Evolutionary conservation across 2,113 vertebrate species (phyloP), one percentile per base, ranked within the genome.

Genomic region (Dissostichus mawsoni): DNA sequence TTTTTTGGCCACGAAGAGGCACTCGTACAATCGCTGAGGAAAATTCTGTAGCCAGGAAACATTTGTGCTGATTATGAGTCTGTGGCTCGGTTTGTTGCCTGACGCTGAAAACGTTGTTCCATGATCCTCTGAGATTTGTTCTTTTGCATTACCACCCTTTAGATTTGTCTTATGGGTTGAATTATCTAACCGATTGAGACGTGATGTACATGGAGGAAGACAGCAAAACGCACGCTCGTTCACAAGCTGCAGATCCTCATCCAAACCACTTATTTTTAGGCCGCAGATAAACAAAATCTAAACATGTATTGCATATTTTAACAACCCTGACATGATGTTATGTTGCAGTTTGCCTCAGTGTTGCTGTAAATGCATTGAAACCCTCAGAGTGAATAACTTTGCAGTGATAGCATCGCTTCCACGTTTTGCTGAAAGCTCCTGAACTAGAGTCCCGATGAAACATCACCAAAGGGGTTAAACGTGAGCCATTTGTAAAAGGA

Each of bases 21-120:
- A 9, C 56, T 74, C 71, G 56, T 17, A 52, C 56, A 57, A 66
- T 84, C 66, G 1, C 71, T 0, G 53, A 78, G 76, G 69, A 84
- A 36, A 47, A 0, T 56, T 76, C 47, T 69, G 78, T 41, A 45
- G 79, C 81, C 90, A 85, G 84, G 83, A 88, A 88, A 87, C 67
- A 79, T 29, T 16, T 5, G 23, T 66, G 70, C 58, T 53, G 69
- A 84, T 86, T 74, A 85, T 50, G 52, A 70, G 0, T 41, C 11
- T 23, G 47, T 29, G 65, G 78, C 61, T 77, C 59, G 0, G 66
- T 70, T 69, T 52, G 68, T 45, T 50, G 69, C 58, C 56, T 53
- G 64, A 69, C 36, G 51, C 55, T 65, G 48, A 72, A 77, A 65
- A 74, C 65, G 59, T 69, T 66, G 58, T 63, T 82, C 44, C 66